Percentiles rank a stretch among this genome's conserved stretches.
These are phyloP conservation scores for Lasiurus borealis DNA, from an alignment of 2,113 vertebrate genomes.

Conservation along the genomic window DNA sequence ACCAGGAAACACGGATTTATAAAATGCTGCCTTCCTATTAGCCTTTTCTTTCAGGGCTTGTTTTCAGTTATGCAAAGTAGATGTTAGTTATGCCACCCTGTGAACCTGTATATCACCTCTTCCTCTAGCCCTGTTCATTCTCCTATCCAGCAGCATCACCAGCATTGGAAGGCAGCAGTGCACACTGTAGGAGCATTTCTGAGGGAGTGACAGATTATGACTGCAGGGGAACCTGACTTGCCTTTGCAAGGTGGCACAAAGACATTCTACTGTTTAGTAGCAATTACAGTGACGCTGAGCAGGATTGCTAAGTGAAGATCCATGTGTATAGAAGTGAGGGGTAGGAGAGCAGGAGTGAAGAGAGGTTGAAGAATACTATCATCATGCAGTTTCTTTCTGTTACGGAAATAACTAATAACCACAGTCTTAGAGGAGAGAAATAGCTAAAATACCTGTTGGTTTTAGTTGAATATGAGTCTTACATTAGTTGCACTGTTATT, in stretches of 20 bases:
- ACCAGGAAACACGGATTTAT: background rate
- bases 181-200: background rate
- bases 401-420: background rate
- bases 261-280: background rate
- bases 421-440: background rate
- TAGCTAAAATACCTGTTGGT: background rate
- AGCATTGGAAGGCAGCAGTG: background rate
- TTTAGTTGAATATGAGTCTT: constrained; percentile 40
- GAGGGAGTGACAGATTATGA: background rate
- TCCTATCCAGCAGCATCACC: background rate
- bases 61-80: constrained; percentile 23
- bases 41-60: background rate
- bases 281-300: background rate
- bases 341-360: background rate
- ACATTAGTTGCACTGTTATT: background rate
- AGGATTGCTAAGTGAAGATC: background rate
- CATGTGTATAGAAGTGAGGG: background rate
- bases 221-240: background rate
- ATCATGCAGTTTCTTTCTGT: background rate
- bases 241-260: background rate
- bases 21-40: background rate
- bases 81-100: background rate
- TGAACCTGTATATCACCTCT: background rate
- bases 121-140: background rate
- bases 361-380: background rate